Conservation (phyloP, 2,888 invertebrate genomes). For the Dexiosoma caninum region DNA sequence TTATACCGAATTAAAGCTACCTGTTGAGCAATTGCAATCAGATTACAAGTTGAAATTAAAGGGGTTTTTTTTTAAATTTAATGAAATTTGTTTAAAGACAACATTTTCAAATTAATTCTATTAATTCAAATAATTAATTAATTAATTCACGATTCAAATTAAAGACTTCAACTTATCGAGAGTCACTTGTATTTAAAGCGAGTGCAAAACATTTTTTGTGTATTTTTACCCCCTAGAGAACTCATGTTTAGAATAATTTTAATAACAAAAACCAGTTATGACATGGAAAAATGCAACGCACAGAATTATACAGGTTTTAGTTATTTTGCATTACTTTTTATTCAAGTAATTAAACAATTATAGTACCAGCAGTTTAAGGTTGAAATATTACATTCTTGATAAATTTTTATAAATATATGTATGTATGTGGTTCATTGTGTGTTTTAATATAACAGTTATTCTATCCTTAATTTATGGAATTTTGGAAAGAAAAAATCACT, state of each 20-base stretch:
- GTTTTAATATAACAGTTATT: background rate
- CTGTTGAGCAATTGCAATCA: no score
- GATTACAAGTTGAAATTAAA: no score
- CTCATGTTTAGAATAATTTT: conserved; percentile 41
- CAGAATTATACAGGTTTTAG: background rate
- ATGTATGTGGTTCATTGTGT: conserved; percentile 10
- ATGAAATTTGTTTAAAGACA: no score
- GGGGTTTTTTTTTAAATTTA: no score
- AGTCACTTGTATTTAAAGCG: conserved; percentile 27
- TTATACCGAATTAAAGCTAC: no score
- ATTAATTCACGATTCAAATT: no score
- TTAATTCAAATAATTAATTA: no score
- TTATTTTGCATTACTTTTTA: conserved; percentile 1
- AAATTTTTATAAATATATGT: conserved; percentile 12
- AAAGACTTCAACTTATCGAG: no score
- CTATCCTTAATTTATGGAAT: no score
- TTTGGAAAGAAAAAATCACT: no score
- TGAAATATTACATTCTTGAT: background rate
- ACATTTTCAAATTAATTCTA: no score
- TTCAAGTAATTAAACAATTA: conserved; percentile 45
- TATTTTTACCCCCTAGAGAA: background rate
- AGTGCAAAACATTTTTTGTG: background rate
- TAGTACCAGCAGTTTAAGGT: background rate
- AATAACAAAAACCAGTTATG: conserved; percentile 16
- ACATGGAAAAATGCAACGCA: conserved; percentile 3